These are phyloP conservation scores for Halichoeres trimaculatus DNA, from an alignment of 2,113 vertebrate species.

Conservation along the genomic window DNA sequence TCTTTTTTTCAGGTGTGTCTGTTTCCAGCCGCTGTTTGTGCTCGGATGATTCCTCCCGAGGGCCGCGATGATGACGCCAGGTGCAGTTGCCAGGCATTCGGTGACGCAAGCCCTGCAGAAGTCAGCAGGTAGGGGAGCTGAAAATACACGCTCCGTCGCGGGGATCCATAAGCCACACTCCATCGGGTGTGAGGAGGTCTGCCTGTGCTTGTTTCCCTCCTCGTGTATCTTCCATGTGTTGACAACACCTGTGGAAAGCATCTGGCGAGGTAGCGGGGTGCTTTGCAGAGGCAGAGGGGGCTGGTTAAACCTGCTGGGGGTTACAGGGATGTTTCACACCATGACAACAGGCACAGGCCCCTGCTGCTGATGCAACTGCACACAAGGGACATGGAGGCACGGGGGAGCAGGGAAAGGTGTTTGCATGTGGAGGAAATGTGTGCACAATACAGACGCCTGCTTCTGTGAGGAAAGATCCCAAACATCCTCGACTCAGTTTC, in stretches of 20 bases:
- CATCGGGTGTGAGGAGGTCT: constrained; percentile 33
- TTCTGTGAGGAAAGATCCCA: too few species aligned
- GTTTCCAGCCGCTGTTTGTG: constrained; percentile 23
- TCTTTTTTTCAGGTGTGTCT: neutral
- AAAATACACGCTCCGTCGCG: constrained; percentile 11
- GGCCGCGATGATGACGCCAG: constrained; percentile 39
- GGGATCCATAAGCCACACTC: constrained; percentile 20
- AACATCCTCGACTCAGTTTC: neutral
- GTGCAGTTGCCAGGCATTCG: constrained; percentile 57
- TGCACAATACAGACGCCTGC: too few species aligned
- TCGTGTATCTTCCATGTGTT: constrained; percentile 1
- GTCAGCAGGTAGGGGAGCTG: constrained; percentile 2
- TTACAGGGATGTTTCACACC: constrained; percentile 66
- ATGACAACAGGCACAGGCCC: constrained; percentile 66
- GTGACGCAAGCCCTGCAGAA: constrained; percentile 36
- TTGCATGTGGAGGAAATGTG: constrained; percentile 33
- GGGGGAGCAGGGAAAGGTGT: constrained; percentile 28
- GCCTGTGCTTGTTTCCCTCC: constrained; percentile 43
- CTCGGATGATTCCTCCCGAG: constrained; percentile 21
- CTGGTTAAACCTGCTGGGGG: constrained; percentile 47
- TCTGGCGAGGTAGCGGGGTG: constrained; percentile 59
- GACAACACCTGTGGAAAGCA: constrained; percentile 72
- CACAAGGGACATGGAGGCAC: constrained; percentile 48
- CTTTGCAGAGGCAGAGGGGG: constrained; percentile 46
- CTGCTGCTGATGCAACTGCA: constrained; percentile 66